Base-by-base conservation (phyloP, 2,888 invertebrate species). In the Papilio gigon region DNA sequence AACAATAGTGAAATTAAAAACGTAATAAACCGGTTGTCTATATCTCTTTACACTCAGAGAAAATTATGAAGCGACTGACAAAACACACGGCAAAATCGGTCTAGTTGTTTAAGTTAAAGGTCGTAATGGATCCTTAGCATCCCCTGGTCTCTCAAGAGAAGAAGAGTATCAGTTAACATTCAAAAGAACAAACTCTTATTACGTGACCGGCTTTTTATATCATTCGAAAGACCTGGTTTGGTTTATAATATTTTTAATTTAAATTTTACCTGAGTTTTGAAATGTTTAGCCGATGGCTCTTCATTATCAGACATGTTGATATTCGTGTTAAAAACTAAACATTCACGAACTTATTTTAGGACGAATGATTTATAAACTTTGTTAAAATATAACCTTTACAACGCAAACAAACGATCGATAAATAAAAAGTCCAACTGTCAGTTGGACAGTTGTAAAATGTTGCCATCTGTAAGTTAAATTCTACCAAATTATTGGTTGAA, bases 201-300 rank as follows among this genome's bases (percentile, higher is more conserved):
- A 33, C 14, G 2, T 4, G 4, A 47, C 47, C 50, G 50, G 50
- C 50, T 25, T 25, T 47, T 22, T 11, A 22, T 22, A 11, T 4
- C 0, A 44, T 1, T 20, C 6, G 20, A 20, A 50, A 37, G 33
- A 22, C 9, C 11, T 37, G 17, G 17, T 11, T 56, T 37, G 17
- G 17, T 11, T 56, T 30, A 6, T 14, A 20, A 27, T 33, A 22
- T 40, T 0, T 42, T 2, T n/a, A 22, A 5, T n/a, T 12, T 17
- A 62, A 14, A 30, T 25, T 42, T 22, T 73, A 83, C 84, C 67
- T 83, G 81, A 44, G 79, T 69, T 78, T 86, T 87, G 1, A 79
- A 75, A 47, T 86, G 76, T 77, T 88, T 88, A 9, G 79, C 77
- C 4, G 84, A 85, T 40, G 87, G 87, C 75, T 84, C 87, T 74